Evolutionary conservation across 1,140 invertebrate species (phyloP).

Genomic region (Tetramorium parvispinum): DNA sequence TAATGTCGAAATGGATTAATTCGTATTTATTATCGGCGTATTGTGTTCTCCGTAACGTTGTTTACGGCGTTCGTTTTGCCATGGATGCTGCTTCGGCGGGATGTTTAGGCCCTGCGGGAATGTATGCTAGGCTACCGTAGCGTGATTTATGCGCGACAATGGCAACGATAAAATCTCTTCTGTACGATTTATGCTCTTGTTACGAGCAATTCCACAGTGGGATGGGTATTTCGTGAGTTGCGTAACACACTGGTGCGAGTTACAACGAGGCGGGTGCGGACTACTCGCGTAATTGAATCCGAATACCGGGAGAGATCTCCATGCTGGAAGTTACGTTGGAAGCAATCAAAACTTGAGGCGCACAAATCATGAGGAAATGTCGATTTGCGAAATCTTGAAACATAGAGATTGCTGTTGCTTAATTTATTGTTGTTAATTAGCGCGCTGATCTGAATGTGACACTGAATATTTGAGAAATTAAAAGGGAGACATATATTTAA

Average conservation of each 20-base stretch:
- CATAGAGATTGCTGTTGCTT: neutral
- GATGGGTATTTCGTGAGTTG: slow-evolving; percentile 23
- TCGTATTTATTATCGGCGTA: neutral
- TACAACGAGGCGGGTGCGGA: neutral
- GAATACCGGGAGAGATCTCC: neutral
- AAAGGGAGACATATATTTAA: neutral
- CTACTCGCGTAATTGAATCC: slow-evolving; percentile 44
- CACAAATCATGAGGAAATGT: neutral
- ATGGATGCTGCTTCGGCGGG: neutral
- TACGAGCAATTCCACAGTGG: slow-evolving; percentile 30
- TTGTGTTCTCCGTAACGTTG: neutral
- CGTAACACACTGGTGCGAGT: slow-evolving; percentile 16
- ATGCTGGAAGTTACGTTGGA: neutral
- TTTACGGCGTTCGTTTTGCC: neutral
- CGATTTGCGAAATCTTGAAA: slow-evolving; percentile 1
- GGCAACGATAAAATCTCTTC: slow-evolving; percentile 50
- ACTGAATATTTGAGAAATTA: neutral
- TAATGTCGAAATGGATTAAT: slow-evolving; percentile 8
- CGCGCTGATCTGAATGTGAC: neutral
- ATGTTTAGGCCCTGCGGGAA: neutral
- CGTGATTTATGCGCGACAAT: slow-evolving; percentile 52
- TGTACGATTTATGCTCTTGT: slow-evolving; percentile 45
- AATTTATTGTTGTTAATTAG: neutral
- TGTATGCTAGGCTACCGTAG: neutral
- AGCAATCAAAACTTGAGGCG: slow-evolving; percentile 27